Evolutionary conservation across 1,140 invertebrate genomes (phyloP), one percentile per base, ranked within the genome.

Genomic region (Neodiprion pinetum): DNA sequence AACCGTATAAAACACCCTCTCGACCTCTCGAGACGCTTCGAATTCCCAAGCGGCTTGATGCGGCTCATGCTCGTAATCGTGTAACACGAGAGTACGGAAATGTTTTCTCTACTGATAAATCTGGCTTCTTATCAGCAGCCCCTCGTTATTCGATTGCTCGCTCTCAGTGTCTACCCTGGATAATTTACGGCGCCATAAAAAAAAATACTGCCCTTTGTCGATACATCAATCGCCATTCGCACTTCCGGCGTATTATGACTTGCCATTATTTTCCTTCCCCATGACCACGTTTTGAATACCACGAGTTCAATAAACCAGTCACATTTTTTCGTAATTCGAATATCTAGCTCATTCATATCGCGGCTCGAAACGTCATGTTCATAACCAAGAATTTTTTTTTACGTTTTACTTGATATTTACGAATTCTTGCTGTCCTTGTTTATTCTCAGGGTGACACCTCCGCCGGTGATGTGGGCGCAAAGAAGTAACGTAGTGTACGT

Each of bases 401-500:
- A 40, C 28, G 2, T 5, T 40, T 40, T 40, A 40, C 5, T 40
- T 40, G 5, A 40, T 40, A 40, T 40, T 40, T 40, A 40, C 28
- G 28, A 40, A 40, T 40, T 40, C 5, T 40, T 40, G 5, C 1
- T 5, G 5, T 40, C 28, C 28, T 40, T 17, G 53, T 77, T 75
- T 75, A 65, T 77, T 88, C 87, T 77, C 74, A 91, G 90, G 76
- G 68, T 89, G 79, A 88, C 90, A 80, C 94, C 95, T 76, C 96
- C 97, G 53, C 93, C 95, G 68, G 93, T 98, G 65, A 92, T 94
- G 82, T 99, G 97, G 97, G 97, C 97, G 21, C 97, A 99, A 88
- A 92, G 95, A 83, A 93, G 90, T 81, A 91, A 92, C 79, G 87
- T 93, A 79, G 87, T 99, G 65, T 97, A 93, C 87, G 87, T 98